Base-by-base conservation (phyloP, 2,797 vertebrate genomes). In the Spea hammondii region DNA sequence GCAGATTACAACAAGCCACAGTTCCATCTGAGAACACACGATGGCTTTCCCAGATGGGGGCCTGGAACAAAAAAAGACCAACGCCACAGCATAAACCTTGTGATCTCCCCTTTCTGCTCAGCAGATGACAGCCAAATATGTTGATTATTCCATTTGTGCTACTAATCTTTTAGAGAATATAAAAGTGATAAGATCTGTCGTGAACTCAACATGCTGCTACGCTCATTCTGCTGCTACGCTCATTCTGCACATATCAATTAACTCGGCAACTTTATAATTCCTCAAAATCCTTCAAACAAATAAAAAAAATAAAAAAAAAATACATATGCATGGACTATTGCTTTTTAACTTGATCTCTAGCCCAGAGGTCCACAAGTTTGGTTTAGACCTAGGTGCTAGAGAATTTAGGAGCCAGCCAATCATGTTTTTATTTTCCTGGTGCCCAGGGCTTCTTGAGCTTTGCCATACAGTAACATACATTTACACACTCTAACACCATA, bases 11-110 rank as follows among this genome's bases (percentile, higher is more conserved):
- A 94, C 91, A 93, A 92, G 90, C 89, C 94, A 94, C 93, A 92
- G 94, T 95, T 95, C 95, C 95, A 96, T 95, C 97, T 95, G 94
- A 94, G 92, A 94, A 93, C 92, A 92, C 93, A 95, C 93, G 95
- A 93, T 83, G 88, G 95, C 94, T 94, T 94, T 95, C 94, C 93
- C 95, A 96, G 96, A 97, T 96, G 95, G 96, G 94, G 94, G 92
- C 92, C 92, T 95, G 94, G 93, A 95, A 94, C 92, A 94, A 93
- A 94, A 94, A 93, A 94, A 70, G 91, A 90, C 90, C 90, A 92
- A 89, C 91, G 86, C 88, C 91, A 89, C 88, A 90, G 90, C 93
- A 89, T 83, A 93, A 93, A 94, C 92, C 94, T 93, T 96, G 94
- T 98, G 95, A 96, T 96, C 94, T 95, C 93, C 94, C 93, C 85